Conservation (phyloP, 2,797 vertebrate genomes). For the Anableps anableps region DNA sequence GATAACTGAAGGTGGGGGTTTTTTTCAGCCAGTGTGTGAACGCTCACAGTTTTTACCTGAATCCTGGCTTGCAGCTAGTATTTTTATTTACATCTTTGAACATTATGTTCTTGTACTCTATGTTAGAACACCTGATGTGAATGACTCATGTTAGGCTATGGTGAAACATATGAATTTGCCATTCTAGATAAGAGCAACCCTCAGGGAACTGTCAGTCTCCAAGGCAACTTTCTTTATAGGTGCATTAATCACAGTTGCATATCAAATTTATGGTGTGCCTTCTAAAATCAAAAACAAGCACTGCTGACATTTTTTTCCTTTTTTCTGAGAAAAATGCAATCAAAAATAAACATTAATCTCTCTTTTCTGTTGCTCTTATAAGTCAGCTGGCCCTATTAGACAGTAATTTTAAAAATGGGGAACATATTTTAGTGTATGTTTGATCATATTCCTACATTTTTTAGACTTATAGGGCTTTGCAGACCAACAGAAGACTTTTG, state of each 20-base stretch:
- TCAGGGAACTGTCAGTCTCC: conserved; percentile 41
- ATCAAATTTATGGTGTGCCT: background rate
- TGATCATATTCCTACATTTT: background rate
- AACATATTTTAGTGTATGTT: background rate
- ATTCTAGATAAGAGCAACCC: conserved; percentile 36
- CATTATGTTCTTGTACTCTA: conserved; percentile 3
- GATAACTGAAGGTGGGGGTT: background rate
- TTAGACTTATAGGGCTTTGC: background rate
- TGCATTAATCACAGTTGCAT: conserved; percentile 5
- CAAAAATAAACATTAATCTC: background rate
- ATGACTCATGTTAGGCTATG: conserved; percentile 36
- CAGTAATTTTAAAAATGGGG: background rate
- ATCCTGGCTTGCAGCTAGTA: background rate
- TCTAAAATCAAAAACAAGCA: background rate
- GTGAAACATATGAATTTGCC: conserved; percentile 39
- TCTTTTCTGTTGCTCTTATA: background rate
- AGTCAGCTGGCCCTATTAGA: background rate
- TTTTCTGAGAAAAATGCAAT: background rate
- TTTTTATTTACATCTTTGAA: conserved; percentile 17
- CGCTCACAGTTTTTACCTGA: background rate
- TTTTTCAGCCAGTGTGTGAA: background rate
- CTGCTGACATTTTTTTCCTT: background rate
- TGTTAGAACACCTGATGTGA: conserved; percentile 11
- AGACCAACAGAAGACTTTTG: background rate
- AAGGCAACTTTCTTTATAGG: conserved; percentile 17